Base-by-base conservation (phyloP, 2,797 vertebrate species). In the Pseudomugil gertrudae region DNA sequence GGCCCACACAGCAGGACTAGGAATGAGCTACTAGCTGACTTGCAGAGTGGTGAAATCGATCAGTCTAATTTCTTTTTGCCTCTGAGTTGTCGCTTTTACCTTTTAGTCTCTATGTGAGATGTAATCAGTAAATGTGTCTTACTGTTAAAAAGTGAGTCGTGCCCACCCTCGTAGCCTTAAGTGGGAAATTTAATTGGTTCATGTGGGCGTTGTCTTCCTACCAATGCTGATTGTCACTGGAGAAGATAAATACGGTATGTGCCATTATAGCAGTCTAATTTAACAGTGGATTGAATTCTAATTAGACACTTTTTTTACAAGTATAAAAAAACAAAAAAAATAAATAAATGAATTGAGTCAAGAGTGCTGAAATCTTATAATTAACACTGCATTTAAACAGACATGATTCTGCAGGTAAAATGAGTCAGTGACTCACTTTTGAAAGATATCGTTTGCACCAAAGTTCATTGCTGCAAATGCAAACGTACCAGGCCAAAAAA, bases 331-430 rank as follows among this genome's bases (percentile, higher is more conserved):
- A 38, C 8, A 24, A 54, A 27, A 48, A n/a, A 33, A 61, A 33
- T 1, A 33, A 14, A 32, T n/a, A 29, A 38, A 10, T 43, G 5
- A 17, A 33, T 15, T 13, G 14, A 13, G 35, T 15, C 14, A 36
- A 36, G 14, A 36, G 35, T 36, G 13, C 35, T 36, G 14, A 36
- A 21, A 21, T n/a, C n/a, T 21, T 9, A n/a, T 9, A 43, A 43
- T 43, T 19, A 45, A 45, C 43, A 45, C 43, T 45, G 8, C 19
- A 45, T 45, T 45, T n/a, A 21, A 21, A 21, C n/a, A 45, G 43
- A 45, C 15, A 1, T 51, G 45, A 19, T 15, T 57, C 30, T 35
- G 40, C 48, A 15, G 54, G 35, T 54, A 43, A 66, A 36, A 57
- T 57, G 27, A 40, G 2, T 47, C 58, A 35, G 33, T 9, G 13